Percentiles rank a stretch among this genome's conserved stretches.
Evolutionary conservation across 2,113 vertebrate species (phyloP).

Genomic region (Eulemur rufifrons): DNA sequence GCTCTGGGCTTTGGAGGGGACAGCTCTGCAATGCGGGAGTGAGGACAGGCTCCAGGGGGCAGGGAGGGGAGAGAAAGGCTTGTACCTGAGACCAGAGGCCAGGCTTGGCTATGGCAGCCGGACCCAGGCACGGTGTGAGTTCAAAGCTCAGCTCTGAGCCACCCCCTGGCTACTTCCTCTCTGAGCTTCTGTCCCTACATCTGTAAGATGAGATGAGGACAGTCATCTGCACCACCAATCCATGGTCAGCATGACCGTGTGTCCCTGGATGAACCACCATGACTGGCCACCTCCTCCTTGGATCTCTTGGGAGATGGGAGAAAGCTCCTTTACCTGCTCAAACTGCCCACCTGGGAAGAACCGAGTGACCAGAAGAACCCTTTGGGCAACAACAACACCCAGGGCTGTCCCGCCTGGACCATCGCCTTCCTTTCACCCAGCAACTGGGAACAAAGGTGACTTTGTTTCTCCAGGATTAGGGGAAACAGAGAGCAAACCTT

Average conservation of each 20-base stretch:
- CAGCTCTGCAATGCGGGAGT: neutral
- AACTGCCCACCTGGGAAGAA: neutral
- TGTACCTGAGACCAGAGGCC: neutral
- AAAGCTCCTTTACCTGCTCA: neutral
- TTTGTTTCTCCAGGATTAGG: neutral
- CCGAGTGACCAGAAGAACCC: neutral
- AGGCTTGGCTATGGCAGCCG: neutral
- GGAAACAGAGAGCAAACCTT: neutral
- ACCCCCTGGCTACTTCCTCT: neutral
- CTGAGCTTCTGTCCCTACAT: neutral
- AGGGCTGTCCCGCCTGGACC: neutral
- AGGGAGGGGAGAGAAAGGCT: neutral
- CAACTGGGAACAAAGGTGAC: neutral
- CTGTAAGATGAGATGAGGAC: neutral
- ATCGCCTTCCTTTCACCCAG: neutral
- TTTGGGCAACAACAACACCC: neutral
- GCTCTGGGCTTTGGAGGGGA: neutral
- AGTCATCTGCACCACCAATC: neutral
- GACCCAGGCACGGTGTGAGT: neutral
- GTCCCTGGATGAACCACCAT: neutral
- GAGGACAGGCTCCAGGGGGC: neutral
- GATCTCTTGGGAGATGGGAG: neutral
- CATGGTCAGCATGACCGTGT: accelerated
- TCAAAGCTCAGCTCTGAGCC: neutral
- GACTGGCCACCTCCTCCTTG: neutral